A percentile compares a stretch with the other conserved stretches of the same genome.
phyloP scores from a whole-genome alignment of 2,888 invertebrate species.

The Drosophila sordidula region DNA sequence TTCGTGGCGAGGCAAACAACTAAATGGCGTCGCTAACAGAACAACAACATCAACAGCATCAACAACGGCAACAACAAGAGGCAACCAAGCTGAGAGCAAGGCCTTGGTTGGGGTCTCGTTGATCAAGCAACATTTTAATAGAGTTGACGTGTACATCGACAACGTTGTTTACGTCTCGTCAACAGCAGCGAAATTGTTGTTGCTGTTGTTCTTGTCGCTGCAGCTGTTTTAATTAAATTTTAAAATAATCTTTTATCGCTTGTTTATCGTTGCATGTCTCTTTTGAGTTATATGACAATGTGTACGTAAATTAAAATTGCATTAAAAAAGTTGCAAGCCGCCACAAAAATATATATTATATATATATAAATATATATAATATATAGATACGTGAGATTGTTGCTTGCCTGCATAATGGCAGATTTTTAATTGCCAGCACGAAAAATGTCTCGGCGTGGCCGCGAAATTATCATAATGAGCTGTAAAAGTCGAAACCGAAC shows the following conservation, averaged over 20 bases:
- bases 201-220: constrained; percentile 29
- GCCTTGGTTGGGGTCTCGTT: constrained; percentile 56
- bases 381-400: constrained; percentile 43
- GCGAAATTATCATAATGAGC: constrained; percentile 73
- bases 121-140: constrained; percentile 76
- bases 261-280: constrained; percentile 68
- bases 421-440: constrained; percentile 73
- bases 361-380: background rate
- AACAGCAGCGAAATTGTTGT: constrained; percentile 60
- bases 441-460: constrained; percentile 54
- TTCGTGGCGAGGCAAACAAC: constrained; percentile 51
- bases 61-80: constrained; percentile 27
- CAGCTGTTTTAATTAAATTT: constrained; percentile 78
- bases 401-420: constrained; percentile 65
- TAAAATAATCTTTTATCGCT: constrained; percentile 76
- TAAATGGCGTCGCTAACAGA: constrained; percentile 56
- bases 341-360: constrained; percentile 2
- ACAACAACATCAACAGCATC: constrained; percentile 8
- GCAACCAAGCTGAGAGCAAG: constrained; percentile 9
- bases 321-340: constrained; percentile 52
- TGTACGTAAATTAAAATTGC: constrained; percentile 75
- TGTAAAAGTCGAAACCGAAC: constrained; percentile 30
- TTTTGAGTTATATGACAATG: constrained; percentile 69
- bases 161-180: constrained; percentile 74
- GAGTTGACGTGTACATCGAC: constrained; percentile 73